These are phyloP conservation scores for Gandaritis pyraliata DNA, from an alignment of 2,888 invertebrate genomes.

Conservation along the genomic window DNA sequence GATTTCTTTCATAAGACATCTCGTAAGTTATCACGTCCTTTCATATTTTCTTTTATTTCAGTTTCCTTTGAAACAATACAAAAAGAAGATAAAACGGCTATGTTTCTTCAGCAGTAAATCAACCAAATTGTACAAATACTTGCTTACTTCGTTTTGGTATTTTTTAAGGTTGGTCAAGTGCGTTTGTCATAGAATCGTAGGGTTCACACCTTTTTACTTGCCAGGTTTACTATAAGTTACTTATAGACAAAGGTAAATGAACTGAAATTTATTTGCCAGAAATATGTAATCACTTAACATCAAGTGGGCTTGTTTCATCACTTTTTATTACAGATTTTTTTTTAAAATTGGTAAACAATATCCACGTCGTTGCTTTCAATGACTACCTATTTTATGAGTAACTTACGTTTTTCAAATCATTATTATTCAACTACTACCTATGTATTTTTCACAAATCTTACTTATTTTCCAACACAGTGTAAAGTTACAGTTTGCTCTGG, in stretches of 20 bases:
- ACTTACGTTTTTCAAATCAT: too few relatives aligned
- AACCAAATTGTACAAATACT: conserved; percentile 39
- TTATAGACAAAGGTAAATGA: too few relatives aligned
- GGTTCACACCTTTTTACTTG: conserved; percentile 1
- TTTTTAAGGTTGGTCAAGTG: conserved; percentile 18
- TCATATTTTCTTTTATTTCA: conserved; percentile 39
- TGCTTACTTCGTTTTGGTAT: conserved; percentile 34
- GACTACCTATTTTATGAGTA: too few relatives aligned
- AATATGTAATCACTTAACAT: too few relatives aligned
- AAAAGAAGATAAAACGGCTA: conserved; percentile 43
- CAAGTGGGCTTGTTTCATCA: too few relatives aligned
- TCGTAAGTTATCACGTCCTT: conserved; percentile 33
- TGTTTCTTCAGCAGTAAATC: conserved; percentile 42
- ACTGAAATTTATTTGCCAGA: too few relatives aligned
- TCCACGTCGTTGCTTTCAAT: too few relatives aligned
- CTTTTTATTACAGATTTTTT: too few relatives aligned
- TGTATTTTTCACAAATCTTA: too few relatives aligned
- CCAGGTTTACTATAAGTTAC: too few relatives aligned
- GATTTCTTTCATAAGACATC: conserved; percentile 22
- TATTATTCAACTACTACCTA: too few relatives aligned
- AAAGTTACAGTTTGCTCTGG: neutral
- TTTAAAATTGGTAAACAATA: too few relatives aligned
- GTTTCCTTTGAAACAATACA: conserved; percentile 40
- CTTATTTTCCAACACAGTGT: neutral
- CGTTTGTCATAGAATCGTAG: neutral